These are phyloP conservation scores for Amphipoea lucens DNA, from an alignment of 2,888 invertebrate genomes.

Conservation along the genomic window DNA sequence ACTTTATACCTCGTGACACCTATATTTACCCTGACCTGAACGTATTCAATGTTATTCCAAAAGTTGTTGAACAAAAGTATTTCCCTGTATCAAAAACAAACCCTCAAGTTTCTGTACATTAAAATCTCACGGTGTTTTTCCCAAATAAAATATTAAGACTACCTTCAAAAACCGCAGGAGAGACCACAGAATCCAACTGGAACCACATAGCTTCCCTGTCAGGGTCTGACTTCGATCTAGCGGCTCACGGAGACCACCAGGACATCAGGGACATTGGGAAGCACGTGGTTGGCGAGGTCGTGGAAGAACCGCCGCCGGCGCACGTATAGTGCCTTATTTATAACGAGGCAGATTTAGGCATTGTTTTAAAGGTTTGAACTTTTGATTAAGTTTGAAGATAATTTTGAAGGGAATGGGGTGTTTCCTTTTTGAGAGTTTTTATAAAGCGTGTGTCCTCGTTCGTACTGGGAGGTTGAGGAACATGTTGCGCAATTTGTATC, in stretches of 20 bases:
- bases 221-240: conserved; percentile 92
- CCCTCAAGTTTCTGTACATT: neutral
- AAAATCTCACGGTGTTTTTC: conserved; percentile 7
- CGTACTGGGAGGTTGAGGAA: neutral
- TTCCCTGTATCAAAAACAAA: too few relatives aligned
- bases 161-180: conserved; percentile 65
- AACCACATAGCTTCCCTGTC: conserved; percentile 90
- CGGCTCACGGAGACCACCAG: conserved; percentile 88
- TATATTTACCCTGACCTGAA: neutral
- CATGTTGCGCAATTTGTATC: neutral
- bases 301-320: conserved; percentile 73
- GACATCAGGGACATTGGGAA: conserved; percentile 76
- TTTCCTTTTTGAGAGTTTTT: neutral
- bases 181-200: conserved; percentile 82
- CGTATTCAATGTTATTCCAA: neutral
- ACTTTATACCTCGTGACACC: neutral
- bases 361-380: conserved; percentile 17
- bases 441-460: neutral
- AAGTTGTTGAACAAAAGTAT: neutral
- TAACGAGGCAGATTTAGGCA: conserved; percentile 19
- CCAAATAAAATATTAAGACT: conserved; percentile 27
- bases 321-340: conserved; percentile 74
- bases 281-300: conserved; percentile 74
- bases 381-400: neutral
- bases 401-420: neutral